Conservation (phyloP, 2,797 vertebrate species). For the Anguilla anguilla region DNA sequence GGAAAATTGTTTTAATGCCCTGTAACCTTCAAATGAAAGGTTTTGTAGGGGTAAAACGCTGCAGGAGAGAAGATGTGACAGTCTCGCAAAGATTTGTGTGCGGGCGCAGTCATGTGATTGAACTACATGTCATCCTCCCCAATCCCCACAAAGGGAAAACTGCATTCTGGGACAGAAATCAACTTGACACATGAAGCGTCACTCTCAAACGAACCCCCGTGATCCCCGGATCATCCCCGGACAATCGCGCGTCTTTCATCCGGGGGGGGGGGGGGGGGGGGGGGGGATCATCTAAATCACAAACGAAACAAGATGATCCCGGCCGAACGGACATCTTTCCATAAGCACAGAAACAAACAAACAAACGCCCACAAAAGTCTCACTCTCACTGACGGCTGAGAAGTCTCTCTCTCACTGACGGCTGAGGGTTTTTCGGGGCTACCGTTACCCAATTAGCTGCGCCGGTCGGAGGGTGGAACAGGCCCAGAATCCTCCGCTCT, state of each 20-base stretch:
- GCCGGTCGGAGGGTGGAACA: neutral
- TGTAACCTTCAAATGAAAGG: neutral
- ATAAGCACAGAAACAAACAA: neutral
- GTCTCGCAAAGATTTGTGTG: neutral
- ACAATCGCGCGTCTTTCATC: too few relatives aligned
- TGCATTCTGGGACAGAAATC: neutral
- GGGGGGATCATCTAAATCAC: too few relatives aligned
- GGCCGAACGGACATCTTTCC: neutral
- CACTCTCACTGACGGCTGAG: neutral
- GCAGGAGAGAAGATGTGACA: neutral
- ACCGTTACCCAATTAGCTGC: neutral
- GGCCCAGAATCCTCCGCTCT: neutral
- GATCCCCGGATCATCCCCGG: too few relatives aligned
- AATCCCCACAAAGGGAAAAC: neutral
- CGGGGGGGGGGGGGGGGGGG: too few relatives aligned
- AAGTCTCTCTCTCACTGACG: neutral
- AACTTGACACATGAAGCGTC: neutral
- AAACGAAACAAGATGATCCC: neutral
- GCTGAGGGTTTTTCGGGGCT: neutral
- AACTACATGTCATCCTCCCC: neutral
- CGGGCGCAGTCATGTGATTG: neutral
- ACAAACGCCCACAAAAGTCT: neutral
- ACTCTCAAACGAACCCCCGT: neutral
- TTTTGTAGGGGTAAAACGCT: neutral
- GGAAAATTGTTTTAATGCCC: neutral